Evolutionary conservation across 2,113 vertebrate genomes (phyloP).

Genomic region (Erythrocercus mccallii): DNA sequence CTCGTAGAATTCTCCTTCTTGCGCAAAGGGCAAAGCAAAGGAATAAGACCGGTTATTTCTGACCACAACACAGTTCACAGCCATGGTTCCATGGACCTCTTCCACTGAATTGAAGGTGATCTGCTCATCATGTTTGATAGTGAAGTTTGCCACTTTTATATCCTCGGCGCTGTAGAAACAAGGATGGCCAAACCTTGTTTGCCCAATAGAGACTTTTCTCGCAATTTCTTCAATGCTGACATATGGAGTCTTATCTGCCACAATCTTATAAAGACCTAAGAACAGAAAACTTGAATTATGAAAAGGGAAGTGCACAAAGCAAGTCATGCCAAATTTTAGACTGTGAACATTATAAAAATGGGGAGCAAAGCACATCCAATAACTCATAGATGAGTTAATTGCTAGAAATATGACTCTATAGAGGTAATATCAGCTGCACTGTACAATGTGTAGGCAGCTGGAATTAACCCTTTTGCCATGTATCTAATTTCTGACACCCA

Average conservation of each 20-base stretch:
- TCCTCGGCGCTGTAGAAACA: constrained; percentile 68
- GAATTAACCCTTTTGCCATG: neutral
- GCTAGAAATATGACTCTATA: neutral
- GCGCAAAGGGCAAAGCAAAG: constrained; percentile 73
- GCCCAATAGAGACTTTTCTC: constrained; percentile 69
- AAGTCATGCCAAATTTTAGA: neutral
- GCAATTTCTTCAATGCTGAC: constrained; percentile 74
- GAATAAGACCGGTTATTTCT: constrained; percentile 56
- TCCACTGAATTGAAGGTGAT: constrained; percentile 71
- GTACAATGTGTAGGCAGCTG: neutral
- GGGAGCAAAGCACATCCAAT: neutral
- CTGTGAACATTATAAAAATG: neutral
- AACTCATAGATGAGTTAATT: neutral
- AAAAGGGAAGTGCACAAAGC: neutral
- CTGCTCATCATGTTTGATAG: constrained; percentile 61
- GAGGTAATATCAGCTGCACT: neutral
- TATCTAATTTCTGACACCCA: neutral
- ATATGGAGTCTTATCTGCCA: constrained; percentile 78
- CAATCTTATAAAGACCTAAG: constrained; percentile 81
- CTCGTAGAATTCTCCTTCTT: constrained; percentile 80
- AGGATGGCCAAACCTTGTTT: constrained; percentile 71
- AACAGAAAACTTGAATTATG: constrained; percentile 37
- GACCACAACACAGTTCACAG: constrained; percentile 69
- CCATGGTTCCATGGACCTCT: constrained; percentile 29
- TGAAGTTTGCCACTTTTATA: constrained; percentile 60